Evolutionary conservation across 2,888 invertebrate species (phyloP), one percentile per base, ranked within the genome.

Genomic region (Trachelus stipa): DNA sequence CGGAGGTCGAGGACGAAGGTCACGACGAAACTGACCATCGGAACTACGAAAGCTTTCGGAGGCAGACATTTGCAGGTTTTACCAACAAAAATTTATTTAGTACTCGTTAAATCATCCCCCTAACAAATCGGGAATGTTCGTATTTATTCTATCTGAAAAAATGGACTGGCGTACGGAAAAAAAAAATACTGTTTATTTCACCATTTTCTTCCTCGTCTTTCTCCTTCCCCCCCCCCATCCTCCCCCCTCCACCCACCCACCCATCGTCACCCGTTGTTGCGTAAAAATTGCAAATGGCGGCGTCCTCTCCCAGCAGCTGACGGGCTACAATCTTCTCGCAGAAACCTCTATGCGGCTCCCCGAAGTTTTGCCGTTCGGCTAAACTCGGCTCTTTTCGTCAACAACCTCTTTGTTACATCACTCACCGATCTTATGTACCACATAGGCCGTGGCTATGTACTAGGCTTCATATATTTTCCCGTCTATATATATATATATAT

Each of bases 401-500:
- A 84, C 84, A 85, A 85, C 87, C 87, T 87, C 88, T 86, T 89
- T 88, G 90, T 91, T 91, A 90, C 90, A 90, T 91, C 91, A 91
- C 87, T 87, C 86, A 81, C 86, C 84, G 84, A 81, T 83, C 84
- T 83, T 85, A 85, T 86, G 81, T 85, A 86, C 78, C 85, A 88
- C 75, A 85, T 85, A 87, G 80, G 78, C 81, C 56, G 56, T 15
- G 56, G 56, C 56, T 56, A 56, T 56, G 56, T 56, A 56, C 56
- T 56, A 9, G 56, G 56, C 56, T 56, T 56, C 56, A 56, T 23
- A 56, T 56, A 56, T 56, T 56, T 56, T 56, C 23, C 9, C 2
- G 9, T 23, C 56, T 56, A 23, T 56, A 23, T 56, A 56, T 15
- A 15, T 40, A 40, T 40, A 15, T 15, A 4, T 15, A 37, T 15